A percentile compares a stretch with the other conserved stretches of the same genome.
These are phyloP conservation scores for Bufo gargarizans DNA, from an alignment of 2,113 vertebrate genomes.

Conservation along the genomic window DNA sequence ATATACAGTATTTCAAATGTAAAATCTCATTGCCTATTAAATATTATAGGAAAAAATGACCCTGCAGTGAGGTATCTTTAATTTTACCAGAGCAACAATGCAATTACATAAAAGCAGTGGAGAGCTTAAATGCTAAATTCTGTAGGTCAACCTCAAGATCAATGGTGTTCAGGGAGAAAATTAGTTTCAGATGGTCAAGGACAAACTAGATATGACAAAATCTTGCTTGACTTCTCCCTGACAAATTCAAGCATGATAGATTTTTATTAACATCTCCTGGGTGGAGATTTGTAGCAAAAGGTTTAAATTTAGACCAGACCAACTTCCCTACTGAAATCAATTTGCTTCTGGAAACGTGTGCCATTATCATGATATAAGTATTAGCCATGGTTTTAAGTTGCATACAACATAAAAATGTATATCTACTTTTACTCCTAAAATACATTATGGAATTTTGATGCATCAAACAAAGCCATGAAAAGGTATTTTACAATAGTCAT, in stretches of 20 bases:
- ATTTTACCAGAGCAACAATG: neutral
- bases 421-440: too few species aligned
- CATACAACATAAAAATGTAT: too few species aligned
- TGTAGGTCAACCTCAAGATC: neutral
- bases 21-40: neutral
- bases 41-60: neutral
- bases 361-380: neutral
- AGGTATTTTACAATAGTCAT: too few species aligned
- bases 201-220: constrained; percentile 21
- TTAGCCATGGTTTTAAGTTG: too few species aligned
- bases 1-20: neutral
- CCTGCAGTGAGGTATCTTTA: neutral
- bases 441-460: too few species aligned
- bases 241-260: constrained; percentile 24
- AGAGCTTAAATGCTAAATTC: neutral
- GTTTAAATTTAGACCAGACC: neutral
- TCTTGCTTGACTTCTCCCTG: constrained; percentile 9
- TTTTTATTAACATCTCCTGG: constrained; percentile 17
- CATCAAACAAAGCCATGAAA: too few species aligned
- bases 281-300: neutral
- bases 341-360: neutral
- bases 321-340: neutral
- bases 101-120: neutral
- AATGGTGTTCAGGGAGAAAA: neutral
- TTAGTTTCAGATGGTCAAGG: constrained; percentile 13